Percentiles rank a stretch among this genome's conserved stretches.
Evolutionary conservation across 37 sponge, comb jelly and placozoan genomes (phyloP).

Genomic region (Aplysina aerophoba): DNA sequence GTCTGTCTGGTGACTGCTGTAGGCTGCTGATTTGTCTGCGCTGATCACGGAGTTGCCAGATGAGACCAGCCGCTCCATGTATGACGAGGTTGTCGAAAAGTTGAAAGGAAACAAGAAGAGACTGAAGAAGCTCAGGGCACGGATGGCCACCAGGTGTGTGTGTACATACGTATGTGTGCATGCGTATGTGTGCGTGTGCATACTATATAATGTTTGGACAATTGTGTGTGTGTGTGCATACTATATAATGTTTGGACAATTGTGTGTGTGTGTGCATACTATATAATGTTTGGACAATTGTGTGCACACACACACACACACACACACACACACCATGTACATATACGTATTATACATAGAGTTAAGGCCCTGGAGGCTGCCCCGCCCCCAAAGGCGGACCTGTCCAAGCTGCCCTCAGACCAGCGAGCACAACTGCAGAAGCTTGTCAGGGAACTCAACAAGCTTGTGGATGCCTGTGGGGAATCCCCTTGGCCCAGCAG

Average conservation of each 20-base stretch:
- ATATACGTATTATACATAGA: not conserved
- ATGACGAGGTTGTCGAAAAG: conserved; percentile 44
- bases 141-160: conserved; percentile 61
- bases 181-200: not conserved
- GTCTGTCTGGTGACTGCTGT: not conserved
- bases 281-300: too few species aligned
- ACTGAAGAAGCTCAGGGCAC: conserved; percentile 73
- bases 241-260: too few species aligned
- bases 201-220: too few species aligned
- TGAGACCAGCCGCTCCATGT: conserved; percentile 26
- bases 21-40: conserved; percentile 29
- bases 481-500: not conserved
- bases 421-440: conserved; percentile 35
- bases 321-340: too few species aligned
- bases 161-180: conserved; percentile 3
- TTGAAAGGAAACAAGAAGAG: conserved; percentile 68
- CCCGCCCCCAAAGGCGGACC: not conserved
- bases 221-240: too few species aligned
- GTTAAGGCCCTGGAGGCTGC: not conserved
- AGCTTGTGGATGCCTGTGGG: conserved; percentile 30
- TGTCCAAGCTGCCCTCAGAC: not conserved
- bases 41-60: conserved; percentile 55
- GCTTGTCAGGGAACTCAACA: conserved; percentile 50
- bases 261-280: not conserved
- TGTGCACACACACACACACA: too few species aligned